These are phyloP conservation scores for Melanostoma scalare DNA, from an alignment of 2,888 invertebrate genomes.

Conservation along the genomic window DNA sequence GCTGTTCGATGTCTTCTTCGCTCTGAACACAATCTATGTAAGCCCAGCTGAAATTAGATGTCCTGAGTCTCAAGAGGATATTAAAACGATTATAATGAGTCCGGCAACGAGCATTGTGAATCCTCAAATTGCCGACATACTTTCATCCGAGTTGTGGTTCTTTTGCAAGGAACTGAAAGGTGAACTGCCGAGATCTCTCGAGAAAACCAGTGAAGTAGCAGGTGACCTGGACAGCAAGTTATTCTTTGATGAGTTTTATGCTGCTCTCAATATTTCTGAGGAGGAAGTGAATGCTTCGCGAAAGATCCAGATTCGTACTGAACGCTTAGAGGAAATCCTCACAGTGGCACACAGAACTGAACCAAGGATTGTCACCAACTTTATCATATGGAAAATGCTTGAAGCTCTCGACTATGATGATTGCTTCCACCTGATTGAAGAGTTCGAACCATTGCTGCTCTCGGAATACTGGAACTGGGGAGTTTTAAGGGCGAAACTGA, in stretches of 20 bases:
- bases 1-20: constrained; percentile 78
- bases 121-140: constrained; percentile 76
- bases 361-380: constrained; percentile 78
- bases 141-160: constrained; percentile 76
- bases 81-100: constrained; percentile 72
- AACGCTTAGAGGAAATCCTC: constrained; percentile 74
- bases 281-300: constrained; percentile 75
- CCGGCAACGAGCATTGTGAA: constrained; percentile 73
- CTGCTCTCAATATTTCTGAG: constrained; percentile 75
- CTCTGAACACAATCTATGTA: constrained; percentile 77
- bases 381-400: constrained; percentile 78
- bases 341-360: constrained; percentile 75
- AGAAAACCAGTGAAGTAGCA: constrained; percentile 19
- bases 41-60: constrained; percentile 75
- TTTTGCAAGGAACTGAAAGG: constrained; percentile 76
- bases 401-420: constrained; percentile 75
- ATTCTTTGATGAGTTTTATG: constrained; percentile 76
- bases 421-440: constrained; percentile 76
- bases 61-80: constrained; percentile 71
- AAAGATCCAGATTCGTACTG: constrained; percentile 76
- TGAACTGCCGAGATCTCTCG: constrained; percentile 36
- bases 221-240: constrained; percentile 73
- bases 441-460: constrained; percentile 78
- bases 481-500: constrained; percentile 74
- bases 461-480: constrained; percentile 80